These are phyloP conservation scores for Stenurella melanura DNA, from an alignment of 2,888 invertebrate species.

Conservation along the genomic window DNA sequence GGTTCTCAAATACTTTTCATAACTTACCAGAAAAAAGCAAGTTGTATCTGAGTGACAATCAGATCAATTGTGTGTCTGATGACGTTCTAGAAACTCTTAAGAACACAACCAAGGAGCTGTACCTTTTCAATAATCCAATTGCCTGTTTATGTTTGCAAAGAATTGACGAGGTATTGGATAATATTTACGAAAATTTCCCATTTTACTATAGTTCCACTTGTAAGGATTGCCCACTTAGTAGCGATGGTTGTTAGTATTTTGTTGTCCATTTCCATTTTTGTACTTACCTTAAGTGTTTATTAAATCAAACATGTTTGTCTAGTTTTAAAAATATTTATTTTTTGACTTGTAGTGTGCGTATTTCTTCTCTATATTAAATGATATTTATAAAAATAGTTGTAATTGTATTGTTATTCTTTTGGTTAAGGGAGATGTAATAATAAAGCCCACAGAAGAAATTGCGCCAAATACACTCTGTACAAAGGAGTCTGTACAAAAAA, in stretches of 20 bases:
- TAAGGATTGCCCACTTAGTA: not conserved
- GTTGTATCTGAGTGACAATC: conserved; percentile 58
- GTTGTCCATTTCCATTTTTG: not conserved
- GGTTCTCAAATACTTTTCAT: conserved; percentile 49
- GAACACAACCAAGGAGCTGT: conserved; percentile 50
- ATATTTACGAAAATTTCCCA: not conserved
- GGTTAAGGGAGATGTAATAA: no score
- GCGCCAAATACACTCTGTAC: no score
- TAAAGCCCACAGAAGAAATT: no score
- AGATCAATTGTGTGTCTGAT: conserved; percentile 57
- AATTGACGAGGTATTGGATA: conserved; percentile 41
- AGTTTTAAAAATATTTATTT: no score
- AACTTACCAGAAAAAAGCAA: conserved; percentile 54
- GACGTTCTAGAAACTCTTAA: conserved; percentile 57
- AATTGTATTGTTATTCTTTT: no score
- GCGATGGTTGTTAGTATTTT: not conserved
- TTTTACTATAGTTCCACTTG: not conserved
- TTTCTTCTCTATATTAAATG: no score
- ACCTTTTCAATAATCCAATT: conserved; percentile 59
- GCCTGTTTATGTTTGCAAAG: conserved; percentile 60
- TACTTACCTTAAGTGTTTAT: not conserved
- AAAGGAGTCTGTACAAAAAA: no score
- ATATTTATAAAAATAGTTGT: no score
- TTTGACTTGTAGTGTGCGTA: no score
- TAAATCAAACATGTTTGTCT: no score